These are phyloP conservation scores for Microcebus ravelobensis DNA, from an alignment of 2,113 vertebrate genomes.

Conservation along the genomic window DNA sequence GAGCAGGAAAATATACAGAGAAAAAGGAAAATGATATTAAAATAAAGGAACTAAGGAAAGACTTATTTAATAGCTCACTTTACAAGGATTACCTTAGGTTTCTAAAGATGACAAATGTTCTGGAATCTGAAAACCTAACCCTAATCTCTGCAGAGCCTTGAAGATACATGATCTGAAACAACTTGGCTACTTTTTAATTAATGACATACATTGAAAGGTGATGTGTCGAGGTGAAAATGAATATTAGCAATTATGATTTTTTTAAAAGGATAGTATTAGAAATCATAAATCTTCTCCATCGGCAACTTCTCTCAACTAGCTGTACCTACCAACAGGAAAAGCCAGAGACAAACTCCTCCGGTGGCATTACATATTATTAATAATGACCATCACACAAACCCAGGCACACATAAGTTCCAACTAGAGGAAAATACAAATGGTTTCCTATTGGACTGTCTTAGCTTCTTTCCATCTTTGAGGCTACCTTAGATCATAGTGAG, in stretches of 20 bases:
- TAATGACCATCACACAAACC: neutral
- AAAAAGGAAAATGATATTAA: neutral
- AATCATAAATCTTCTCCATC: neutral
- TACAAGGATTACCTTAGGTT: neutral
- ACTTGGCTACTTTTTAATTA: neutral
- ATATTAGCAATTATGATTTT: neutral
- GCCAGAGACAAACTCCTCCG: neutral
- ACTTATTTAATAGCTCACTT: neutral
- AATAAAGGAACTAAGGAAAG: neutral
- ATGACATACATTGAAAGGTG: neutral
- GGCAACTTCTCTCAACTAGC: neutral
- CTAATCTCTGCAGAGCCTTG: neutral
- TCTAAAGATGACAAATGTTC: neutral
- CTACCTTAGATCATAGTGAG: neutral
- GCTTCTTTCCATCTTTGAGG: neutral
- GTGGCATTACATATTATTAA: neutral
- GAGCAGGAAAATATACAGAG: neutral
- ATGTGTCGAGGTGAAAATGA: neutral
- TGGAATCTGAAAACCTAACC: neutral
- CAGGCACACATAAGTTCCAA: neutral
- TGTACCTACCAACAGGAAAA: neutral
- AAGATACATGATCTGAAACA: neutral
- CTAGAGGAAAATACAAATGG: neutral
- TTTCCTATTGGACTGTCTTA: neutral
- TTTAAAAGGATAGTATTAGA: neutral